phyloP scores from a whole-genome alignment of 2,797 vertebrate species.

The Sebastolobus alascanus region DNA sequence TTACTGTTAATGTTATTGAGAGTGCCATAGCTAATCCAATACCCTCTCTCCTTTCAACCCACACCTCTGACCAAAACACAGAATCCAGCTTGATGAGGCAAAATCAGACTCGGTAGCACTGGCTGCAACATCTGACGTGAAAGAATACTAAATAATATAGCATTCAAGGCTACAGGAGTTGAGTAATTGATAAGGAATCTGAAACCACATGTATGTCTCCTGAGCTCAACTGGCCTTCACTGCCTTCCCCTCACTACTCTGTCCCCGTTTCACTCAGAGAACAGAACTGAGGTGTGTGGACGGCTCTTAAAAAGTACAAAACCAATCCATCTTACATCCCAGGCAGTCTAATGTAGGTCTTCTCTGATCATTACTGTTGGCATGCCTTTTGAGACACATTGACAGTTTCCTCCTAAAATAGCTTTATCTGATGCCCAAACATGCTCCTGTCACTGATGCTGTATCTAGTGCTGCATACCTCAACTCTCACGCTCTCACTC shows the following conservation, averaged over 20 bases:
- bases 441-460: conserved; percentile 70
- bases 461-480: conserved; percentile 62
- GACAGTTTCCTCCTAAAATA: conserved; percentile 79
- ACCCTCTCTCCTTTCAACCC: conserved; percentile 15
- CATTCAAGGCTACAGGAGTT: conserved; percentile 10
- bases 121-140: not conserved
- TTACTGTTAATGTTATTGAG: conserved; percentile 42
- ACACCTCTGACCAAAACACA: conserved; percentile 10
- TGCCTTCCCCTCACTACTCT: not conserved
- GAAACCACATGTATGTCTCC: conserved; percentile 3
- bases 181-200: not conserved
- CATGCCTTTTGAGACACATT: conserved; percentile 68
- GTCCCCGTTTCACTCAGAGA: conserved; percentile 4
- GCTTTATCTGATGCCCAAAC: conserved; percentile 73
- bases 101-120: not conserved
- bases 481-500: conserved; percentile 20
- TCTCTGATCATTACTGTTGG: conserved; percentile 72
- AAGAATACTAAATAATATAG: not conserved
- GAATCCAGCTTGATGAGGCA: conserved; percentile 7
- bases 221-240: conserved; percentile 11
- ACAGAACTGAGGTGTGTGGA: conserved; percentile 28
- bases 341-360: conserved; percentile 57
- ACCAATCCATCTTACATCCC: conserved; percentile 40
- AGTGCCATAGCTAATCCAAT: conserved; percentile 30
- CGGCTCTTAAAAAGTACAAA: conserved; percentile 48